A percentile compares a stretch with the other conserved stretches of the same genome.
Evolutionary conservation across 1,140 invertebrate genomes (phyloP).

Genomic region (Chrysopa pallens): DNA sequence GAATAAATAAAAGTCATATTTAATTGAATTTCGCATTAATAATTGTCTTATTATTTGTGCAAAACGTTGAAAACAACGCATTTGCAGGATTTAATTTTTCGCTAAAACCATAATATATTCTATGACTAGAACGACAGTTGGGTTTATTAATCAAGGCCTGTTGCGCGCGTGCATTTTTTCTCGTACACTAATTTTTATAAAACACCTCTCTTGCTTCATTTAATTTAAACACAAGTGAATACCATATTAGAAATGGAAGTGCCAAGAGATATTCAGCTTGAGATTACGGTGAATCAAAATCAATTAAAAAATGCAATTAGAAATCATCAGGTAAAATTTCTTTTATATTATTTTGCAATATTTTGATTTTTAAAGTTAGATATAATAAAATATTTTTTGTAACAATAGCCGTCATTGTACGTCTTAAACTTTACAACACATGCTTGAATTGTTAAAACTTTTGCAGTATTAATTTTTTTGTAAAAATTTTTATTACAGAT

Average conservation of each 20-base stretch:
- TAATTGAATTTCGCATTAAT: too few species aligned
- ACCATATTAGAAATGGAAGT: slow-evolving; percentile 33
- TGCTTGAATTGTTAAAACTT: too few species aligned
- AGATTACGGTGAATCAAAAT: slow-evolving; percentile 39
- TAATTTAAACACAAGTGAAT: neutral
- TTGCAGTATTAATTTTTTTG: too few species aligned
- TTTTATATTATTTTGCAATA: too few species aligned
- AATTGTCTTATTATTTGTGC: too few species aligned
- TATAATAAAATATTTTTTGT: too few species aligned
- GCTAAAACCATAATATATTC: neutral
- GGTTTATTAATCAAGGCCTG: neutral
- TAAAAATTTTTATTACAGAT: slow-evolving; percentile 24
- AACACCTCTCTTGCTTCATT: neutral
- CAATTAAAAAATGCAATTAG: slow-evolving; percentile 45
- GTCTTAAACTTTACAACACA: too few species aligned
- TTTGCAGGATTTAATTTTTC: neutral
- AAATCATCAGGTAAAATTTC: slow-evolving; percentile 39
- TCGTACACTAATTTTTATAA: neutral
- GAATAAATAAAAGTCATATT: too few species aligned
- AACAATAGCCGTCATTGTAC: too few species aligned
- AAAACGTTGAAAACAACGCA: too few species aligned
- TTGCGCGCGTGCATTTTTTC: neutral
- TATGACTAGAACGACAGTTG: neutral
- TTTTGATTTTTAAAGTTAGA: too few species aligned
- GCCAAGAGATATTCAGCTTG: slow-evolving; percentile 39